These are phyloP conservation scores for Cephus pygmeus DNA, from an alignment of 2,888 invertebrate species.

Conservation along the genomic window DNA sequence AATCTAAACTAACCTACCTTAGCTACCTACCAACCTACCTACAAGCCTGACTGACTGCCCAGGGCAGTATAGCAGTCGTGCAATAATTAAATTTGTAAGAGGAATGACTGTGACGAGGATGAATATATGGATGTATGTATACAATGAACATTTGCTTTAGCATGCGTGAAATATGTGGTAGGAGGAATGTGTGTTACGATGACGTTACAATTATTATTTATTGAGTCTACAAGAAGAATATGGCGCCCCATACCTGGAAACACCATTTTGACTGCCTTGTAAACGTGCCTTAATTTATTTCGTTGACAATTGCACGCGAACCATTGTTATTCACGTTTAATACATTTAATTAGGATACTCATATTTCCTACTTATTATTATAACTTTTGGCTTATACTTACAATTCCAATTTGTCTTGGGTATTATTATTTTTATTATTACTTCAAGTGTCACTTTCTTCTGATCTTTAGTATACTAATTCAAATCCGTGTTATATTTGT, in stretches of 20 bases:
- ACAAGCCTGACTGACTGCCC: background rate
- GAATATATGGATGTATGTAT: constrained; percentile 8
- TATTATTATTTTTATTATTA: background rate
- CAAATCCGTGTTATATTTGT: background rate
- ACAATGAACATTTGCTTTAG: constrained; percentile 2
- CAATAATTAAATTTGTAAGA: constrained; percentile 15
- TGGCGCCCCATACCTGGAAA: background rate
- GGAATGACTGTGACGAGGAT: constrained; percentile 6
- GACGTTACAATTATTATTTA: constrained; percentile 18
- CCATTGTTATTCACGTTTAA: background rate
- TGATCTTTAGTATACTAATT: background rate
- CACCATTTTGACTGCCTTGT: background rate
- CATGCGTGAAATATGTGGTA: constrained; percentile 7
- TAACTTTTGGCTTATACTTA: background rate
- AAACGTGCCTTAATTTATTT: constrained; percentile 15
- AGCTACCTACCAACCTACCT: background rate
- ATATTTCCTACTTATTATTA: background rate
- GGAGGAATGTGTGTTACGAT: constrained; percentile 5
- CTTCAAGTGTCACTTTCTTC: background rate
- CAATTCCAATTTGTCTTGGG: background rate
- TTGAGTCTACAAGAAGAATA: constrained; percentile 12
- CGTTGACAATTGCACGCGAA: background rate
- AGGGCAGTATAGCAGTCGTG: constrained; percentile 1
- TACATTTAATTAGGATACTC: background rate
- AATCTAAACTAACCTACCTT: background rate